Conservation (phyloP, 2,888 invertebrate species). For the Drosophila prostipennis region DNA sequence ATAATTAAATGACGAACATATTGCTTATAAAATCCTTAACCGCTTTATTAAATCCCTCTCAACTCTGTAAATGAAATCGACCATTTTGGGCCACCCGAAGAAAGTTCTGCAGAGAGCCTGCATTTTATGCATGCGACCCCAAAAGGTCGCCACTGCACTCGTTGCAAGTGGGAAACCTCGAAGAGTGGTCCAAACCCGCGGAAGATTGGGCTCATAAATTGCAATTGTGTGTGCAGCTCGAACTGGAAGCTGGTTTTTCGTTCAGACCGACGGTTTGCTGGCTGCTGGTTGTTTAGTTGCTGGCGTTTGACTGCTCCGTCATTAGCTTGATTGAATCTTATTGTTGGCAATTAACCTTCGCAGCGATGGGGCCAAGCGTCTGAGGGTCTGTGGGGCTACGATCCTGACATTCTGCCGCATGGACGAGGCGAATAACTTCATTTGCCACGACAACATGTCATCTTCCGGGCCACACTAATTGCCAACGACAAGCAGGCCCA, state of each 20-base stretch:
- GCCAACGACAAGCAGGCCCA: slow-evolving; percentile 69
- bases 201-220: slow-evolving; percentile 62
- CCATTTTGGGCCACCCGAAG: slow-evolving; percentile 14
- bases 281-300: slow-evolving; percentile 28
- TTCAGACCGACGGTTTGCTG: slow-evolving; percentile 44
- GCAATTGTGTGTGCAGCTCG: slow-evolving; percentile 58
- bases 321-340: slow-evolving; percentile 80
- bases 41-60: slow-evolving; percentile 6
- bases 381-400: slow-evolving; percentile 23
- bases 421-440: slow-evolving; percentile 66
- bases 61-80: not conserved
- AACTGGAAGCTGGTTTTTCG: slow-evolving; percentile 32
- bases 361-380: slow-evolving; percentile 60
- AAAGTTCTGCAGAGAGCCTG: slow-evolving; percentile 42
- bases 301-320: slow-evolving; percentile 57
- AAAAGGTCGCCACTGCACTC: slow-evolving; percentile 51
- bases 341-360: slow-evolving; percentile 77
- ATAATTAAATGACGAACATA: slow-evolving; percentile 37
- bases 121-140: slow-evolving; percentile 74
- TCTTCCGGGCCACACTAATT: slow-evolving; percentile 70
- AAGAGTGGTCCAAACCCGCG: slow-evolving; percentile 9
- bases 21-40: slow-evolving; percentile 12
- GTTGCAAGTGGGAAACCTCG: not conserved
- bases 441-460: slow-evolving; percentile 69
- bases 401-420: slow-evolving; percentile 37